These are phyloP conservation scores for Scotopteryx bipunctaria DNA, from an alignment of 2,888 invertebrate genomes.

Conservation along the genomic window DNA sequence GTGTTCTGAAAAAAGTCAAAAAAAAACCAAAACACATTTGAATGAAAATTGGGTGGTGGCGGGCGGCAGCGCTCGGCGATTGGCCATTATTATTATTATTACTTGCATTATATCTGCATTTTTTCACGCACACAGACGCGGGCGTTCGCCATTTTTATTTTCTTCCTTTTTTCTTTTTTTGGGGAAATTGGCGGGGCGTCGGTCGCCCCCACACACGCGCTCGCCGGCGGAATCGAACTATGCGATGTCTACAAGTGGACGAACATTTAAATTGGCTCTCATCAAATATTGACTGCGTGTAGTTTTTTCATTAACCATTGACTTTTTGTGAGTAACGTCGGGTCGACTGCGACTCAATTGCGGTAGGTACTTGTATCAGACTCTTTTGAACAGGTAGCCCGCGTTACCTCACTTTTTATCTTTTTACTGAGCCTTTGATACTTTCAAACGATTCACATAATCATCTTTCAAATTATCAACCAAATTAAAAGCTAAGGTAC, in stretches of 20 bases:
- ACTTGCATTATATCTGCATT: slow-evolving; percentile 82
- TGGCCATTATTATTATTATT: slow-evolving; percentile 83
- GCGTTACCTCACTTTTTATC: slow-evolving; percentile 2
- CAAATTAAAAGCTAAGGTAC: no score
- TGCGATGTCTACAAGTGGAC: slow-evolving; percentile 83
- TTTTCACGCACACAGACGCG: slow-evolving; percentile 76
- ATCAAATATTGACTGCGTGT: slow-evolving; percentile 82
- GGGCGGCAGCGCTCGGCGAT: slow-evolving; percentile 67
- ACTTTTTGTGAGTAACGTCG: slow-evolving; percentile 65
- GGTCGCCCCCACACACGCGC: slow-evolving; percentile 58
- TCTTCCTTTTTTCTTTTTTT: slow-evolving; percentile 75
- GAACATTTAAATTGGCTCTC: slow-evolving; percentile 83
- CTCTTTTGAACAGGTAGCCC: slow-evolving; percentile 55
- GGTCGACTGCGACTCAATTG: slow-evolving; percentile 51
- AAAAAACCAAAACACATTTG: slow-evolving; percentile 79
- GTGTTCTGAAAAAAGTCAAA: slow-evolving; percentile 67
- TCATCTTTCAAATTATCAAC: background rate
- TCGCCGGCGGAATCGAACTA: slow-evolving; percentile 67
- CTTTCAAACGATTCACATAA: background rate
- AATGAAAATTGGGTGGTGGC: slow-evolving; percentile 80
- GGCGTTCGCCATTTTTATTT: slow-evolving; percentile 75
- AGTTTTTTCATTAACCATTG: slow-evolving; percentile 80
- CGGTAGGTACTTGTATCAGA: slow-evolving; percentile 64
- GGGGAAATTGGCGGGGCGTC: slow-evolving; percentile 64
- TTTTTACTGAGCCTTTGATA: slow-evolving; percentile 6